These are phyloP conservation scores for Drosophila mulleri DNA, from an alignment of 2,888 invertebrate species.

Conservation along the genomic window DNA sequence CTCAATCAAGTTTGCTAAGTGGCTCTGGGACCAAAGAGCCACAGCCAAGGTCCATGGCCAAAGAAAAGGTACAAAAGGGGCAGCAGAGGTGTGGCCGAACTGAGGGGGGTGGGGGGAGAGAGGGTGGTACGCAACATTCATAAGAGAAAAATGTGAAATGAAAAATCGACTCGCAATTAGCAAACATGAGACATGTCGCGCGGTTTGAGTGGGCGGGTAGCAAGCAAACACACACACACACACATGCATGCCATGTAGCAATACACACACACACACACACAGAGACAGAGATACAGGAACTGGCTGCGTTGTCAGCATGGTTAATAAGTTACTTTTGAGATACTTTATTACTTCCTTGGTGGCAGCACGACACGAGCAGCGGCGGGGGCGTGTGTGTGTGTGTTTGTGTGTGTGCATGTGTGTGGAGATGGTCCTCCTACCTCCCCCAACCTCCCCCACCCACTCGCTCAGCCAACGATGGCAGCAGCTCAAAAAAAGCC, in stretches of 20 bases:
- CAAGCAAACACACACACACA: slow-evolving; percentile 20
- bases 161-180: slow-evolving; percentile 81
- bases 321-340: slow-evolving; percentile 81
- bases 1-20: slow-evolving; percentile 70
- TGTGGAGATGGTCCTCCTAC: background rate
- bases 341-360: slow-evolving; percentile 81
- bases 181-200: slow-evolving; percentile 75
- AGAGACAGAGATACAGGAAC: slow-evolving; percentile 54
- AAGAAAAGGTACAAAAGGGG: slow-evolving; percentile 2
- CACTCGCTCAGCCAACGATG: background rate
- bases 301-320: slow-evolving; percentile 78
- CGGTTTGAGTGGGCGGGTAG: slow-evolving; percentile 35
- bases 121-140: slow-evolving; percentile 32
- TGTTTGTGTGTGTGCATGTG: background rate
- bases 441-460: background rate
- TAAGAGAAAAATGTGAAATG: slow-evolving; percentile 72
- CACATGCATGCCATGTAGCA: slow-evolving; percentile 1
- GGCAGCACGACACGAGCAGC: slow-evolving; percentile 52
- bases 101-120: background rate
- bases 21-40: slow-evolving; percentile 42
- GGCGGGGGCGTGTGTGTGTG: background rate
- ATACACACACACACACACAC: slow-evolving; percentile 19
- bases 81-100: background rate
- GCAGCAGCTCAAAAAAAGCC: slow-evolving; percentile 8
- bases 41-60: slow-evolving; percentile 5